Evolutionary conservation across 1,140 invertebrate genomes (phyloP).

Genomic region (Probaryconus sp.): DNA sequence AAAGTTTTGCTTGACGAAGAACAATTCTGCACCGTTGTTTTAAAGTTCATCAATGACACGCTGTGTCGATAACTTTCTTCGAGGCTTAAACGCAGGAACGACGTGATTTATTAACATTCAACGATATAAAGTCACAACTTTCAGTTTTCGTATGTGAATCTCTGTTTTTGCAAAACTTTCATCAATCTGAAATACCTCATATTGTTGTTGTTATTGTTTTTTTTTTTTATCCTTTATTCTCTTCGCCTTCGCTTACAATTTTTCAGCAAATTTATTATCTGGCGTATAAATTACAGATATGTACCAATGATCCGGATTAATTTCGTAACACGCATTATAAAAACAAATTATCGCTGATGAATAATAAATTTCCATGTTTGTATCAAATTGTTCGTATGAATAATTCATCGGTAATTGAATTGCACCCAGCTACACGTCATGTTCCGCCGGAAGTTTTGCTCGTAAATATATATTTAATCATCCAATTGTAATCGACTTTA

Average conservation of each 20-base stretch:
- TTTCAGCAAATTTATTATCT: conserved; percentile 23
- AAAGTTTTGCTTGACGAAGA: conserved; percentile 45
- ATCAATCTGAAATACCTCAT: no score
- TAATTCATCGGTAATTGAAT: conserved; percentile 46
- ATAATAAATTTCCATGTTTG: conserved; percentile 49
- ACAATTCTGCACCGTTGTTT: conserved; percentile 32
- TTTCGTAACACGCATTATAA: conserved; percentile 39
- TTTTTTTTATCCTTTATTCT: no score
- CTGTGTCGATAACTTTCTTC: conserved; percentile 41
- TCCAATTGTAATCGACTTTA: conserved; percentile 23
- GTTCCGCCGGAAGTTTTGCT: conserved; percentile 20
- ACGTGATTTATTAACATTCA: conserved; percentile 48
- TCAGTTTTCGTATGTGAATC: conserved; percentile 1
- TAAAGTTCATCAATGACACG: conserved; percentile 50
- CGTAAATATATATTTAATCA: conserved; percentile 41
- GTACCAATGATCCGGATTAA: conserved; percentile 29
- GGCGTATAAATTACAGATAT: conserved; percentile 34
- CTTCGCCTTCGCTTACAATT: no score
- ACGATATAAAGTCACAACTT: conserved; percentile 19
- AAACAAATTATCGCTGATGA: conserved; percentile 50
- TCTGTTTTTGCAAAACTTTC: no score
- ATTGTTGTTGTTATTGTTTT: no score
- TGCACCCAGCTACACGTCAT: conserved; percentile 30
- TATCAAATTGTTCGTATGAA: conserved; percentile 50
- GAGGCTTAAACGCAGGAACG: conserved; percentile 28